These are phyloP conservation scores for Isurus oxyrinchus DNA, from an alignment of 2,113 vertebrate species.

Conservation along the genomic window DNA sequence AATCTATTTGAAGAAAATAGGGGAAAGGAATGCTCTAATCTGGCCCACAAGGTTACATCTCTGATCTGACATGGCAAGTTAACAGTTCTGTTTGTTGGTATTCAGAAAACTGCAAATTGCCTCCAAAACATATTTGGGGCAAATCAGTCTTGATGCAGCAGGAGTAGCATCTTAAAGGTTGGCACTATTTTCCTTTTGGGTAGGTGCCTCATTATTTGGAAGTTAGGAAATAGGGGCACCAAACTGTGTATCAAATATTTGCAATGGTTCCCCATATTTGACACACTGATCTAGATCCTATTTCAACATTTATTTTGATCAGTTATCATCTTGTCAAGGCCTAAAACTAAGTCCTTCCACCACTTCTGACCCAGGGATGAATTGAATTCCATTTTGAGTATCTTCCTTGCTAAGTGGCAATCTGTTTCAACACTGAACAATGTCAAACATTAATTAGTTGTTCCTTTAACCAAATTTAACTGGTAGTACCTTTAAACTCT, in stretches of 20 bases:
- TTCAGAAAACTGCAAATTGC: background rate
- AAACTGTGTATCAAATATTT: background rate
- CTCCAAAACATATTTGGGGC: background rate
- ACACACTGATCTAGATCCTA: background rate
- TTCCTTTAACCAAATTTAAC: background rate
- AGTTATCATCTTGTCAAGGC: background rate
- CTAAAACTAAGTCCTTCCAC: background rate
- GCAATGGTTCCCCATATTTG: background rate
- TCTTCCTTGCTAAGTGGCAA: background rate
- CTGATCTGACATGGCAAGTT: background rate
- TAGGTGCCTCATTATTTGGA: background rate
- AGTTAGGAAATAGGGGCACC: background rate
- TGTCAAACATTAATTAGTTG: background rate
- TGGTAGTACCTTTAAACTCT: background rate
- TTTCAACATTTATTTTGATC: background rate
- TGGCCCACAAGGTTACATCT: background rate
- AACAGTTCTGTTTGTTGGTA: background rate
- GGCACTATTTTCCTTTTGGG: background rate
- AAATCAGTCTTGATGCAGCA: background rate
- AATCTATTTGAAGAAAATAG: background rate
- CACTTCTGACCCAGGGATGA: background rate
- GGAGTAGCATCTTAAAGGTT: background rate
- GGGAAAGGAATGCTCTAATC: background rate
- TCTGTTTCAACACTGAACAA: background rate
- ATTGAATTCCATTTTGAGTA: background rate